Base-by-base conservation (phyloP, 1,140 invertebrate genomes). In the Nephila pilipes region DNA sequence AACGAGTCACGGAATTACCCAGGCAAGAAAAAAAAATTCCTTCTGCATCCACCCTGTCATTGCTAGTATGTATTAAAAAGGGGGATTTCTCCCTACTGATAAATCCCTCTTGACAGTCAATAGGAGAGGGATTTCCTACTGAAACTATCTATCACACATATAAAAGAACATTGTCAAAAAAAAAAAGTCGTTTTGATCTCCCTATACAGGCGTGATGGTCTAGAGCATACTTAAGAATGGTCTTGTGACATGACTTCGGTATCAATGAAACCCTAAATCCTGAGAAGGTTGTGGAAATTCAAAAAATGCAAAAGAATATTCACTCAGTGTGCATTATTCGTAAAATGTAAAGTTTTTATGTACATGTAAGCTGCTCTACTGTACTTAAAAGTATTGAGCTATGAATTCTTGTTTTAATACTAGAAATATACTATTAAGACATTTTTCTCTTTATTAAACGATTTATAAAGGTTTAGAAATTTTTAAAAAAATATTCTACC, bases 81-180 rank as follows among this genome's bases (percentile, higher is more conserved):
- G 60, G 60, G 60, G 60, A 65, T 65, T 25, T 22, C 22, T 25
- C 60, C 12, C 10, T 22, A 65, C 60, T 65, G 60, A 65, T 65
- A 65, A 65, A 65, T 65, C 60, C 60, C 12, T 12, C 25, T 65
- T 65, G 60, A 65, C 60, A 65, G 60, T 65, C 60, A n/a, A 65
- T 65, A 22, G 60, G n/a, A 65, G 60, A 65, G 60, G 60, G 60
- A 65, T 65, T 65, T 65, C 10, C 22, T 25, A 20, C 60, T n/a
- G 60, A 65, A 65, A 25, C 60, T 65, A 65, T 65, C 60, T 65
- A 65, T 65, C 60, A 65, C n/a, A 65, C 60, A 25, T 25, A 65
- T 65, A 65, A 65, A 65, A n/a, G n/a, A n/a, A 65, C 60, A 65
- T 25, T 65, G 60, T 65, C 60, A 65, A 65, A 25, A 25, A 29